These are phyloP conservation scores for Bibio marci DNA, from an alignment of 2,888 invertebrate species.

Conservation along the genomic window DNA sequence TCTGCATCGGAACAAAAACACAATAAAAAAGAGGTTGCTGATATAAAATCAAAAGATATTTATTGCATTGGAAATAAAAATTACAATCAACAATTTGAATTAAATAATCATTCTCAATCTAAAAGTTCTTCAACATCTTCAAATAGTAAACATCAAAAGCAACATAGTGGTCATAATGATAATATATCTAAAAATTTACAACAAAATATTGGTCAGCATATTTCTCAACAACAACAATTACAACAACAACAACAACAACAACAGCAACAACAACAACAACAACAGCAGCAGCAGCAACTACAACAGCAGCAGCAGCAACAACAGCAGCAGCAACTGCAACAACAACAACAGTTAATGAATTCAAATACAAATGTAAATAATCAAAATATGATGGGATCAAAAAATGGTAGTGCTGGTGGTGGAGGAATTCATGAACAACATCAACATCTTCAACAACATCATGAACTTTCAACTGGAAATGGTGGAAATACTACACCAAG, in stretches of 20 bases:
- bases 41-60: neutral
- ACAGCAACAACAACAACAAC: conserved; percentile 9
- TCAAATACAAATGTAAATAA: conserved; percentile 9
- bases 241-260: conserved; percentile 10
- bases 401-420: conserved; percentile 9
- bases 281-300: too few species aligned
- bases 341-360: conserved; percentile 12
- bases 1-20: conserved; percentile 1
- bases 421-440: conserved; percentile 2
- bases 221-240: too few species aligned
- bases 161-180: too few species aligned
- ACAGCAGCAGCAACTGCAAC: conserved; percentile 9
- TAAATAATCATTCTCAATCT: neutral
- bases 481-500: conserved; percentile 28
- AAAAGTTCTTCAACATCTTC: neutral
- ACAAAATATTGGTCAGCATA: too few species aligned
- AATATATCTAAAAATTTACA: neutral
- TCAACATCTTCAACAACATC: conserved; percentile 7
- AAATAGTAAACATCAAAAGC: neutral
- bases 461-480: conserved; percentile 9
- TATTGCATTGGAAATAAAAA: neutral
- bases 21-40: conserved; percentile 1
- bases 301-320: conserved; percentile 9
- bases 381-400: conserved; percentile 6
- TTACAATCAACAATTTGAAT: neutral